Evolutionary conservation across 2,113 vertebrate species (phyloP).

Genomic region (Deroptyus accipitrinus): DNA sequence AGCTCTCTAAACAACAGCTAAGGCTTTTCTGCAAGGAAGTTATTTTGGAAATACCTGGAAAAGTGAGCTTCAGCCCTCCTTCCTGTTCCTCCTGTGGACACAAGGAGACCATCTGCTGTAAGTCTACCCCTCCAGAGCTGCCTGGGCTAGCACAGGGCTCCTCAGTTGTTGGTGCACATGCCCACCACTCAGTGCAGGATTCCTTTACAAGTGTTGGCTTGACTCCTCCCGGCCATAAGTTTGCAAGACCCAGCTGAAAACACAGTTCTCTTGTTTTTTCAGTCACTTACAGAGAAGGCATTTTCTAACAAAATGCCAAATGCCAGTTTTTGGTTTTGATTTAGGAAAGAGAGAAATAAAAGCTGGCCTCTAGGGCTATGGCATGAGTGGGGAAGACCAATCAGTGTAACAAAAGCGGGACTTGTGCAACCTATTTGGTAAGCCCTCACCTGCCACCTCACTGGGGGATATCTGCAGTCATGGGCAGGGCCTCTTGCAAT

Average conservation of each 20-base stretch:
- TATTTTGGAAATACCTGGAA: not conserved
- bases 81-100: not conserved
- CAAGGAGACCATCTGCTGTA: not conserved
- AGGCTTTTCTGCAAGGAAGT: not conserved
- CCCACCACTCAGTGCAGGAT: not conserved
- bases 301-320: not conserved
- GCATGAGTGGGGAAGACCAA: not conserved
- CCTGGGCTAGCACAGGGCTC: not conserved
- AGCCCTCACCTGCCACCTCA: accelerated
- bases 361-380: not conserved
- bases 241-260: not conserved
- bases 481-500: accelerated
- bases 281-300: not conserved
- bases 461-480: not conserved
- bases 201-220: accelerated
- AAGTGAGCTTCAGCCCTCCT: not conserved
- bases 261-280: not conserved
- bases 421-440: not conserved
- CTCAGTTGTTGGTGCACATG: accelerated
- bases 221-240: not conserved
- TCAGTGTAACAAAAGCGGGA: not conserved
- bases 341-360: not conserved
- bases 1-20: not conserved
- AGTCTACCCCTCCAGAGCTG: not conserved
- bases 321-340: not conserved